Base-by-base conservation (phyloP, 2,888 invertebrate genomes). In the Cryptocheilus praepositus region DNA sequence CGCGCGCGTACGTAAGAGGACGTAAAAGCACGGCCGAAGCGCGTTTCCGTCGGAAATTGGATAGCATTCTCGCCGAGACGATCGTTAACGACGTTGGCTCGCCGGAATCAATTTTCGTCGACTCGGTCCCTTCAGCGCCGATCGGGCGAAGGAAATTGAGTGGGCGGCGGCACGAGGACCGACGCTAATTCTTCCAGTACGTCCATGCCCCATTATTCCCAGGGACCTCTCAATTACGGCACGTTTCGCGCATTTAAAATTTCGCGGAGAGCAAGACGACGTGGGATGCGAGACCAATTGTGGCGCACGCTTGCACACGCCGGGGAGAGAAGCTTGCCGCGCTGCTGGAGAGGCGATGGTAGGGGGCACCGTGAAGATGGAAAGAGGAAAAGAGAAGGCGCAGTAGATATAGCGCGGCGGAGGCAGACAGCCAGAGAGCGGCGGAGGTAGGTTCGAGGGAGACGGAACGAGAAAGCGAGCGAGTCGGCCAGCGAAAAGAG, bases 281-380 rank as follows among this genome's bases (percentile, higher is more conserved):
- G 49, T 49, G 49, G 49, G 49, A 49, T 8, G 49, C 49, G 49
- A 13, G 49, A 7, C 49, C 49, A 49, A 49, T 49, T 49, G 49
- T 49, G 49, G 49, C 49, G 49, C 18, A 49, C 16, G n/a, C 49
- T 16, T 49, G 11, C 36, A 36, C 4, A 36, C 36, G 36, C 4
- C 36, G 45, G 15, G 25, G 44, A 61, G 61, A 25, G 36, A 16
- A 28, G 61, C 19, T 25, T 25, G 25, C 25, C 25, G 25, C 25
- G 25, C 25, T 5, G 28, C 1, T 19, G 46, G 16, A 7, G 44
- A 21, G 15, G 25, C 22, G 49, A 13, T 16, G 36, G 59, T n/a
- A 61, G 22, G 53, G 21, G 16, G 16, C 18, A 21, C 19, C 15
- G 28, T 46, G 28, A 18, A 44, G 13, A 52, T 22, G 18, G 52